These are phyloP conservation scores for Capromys pilorides DNA, from an alignment of 2,797 vertebrate species.

Conservation along the genomic window DNA sequence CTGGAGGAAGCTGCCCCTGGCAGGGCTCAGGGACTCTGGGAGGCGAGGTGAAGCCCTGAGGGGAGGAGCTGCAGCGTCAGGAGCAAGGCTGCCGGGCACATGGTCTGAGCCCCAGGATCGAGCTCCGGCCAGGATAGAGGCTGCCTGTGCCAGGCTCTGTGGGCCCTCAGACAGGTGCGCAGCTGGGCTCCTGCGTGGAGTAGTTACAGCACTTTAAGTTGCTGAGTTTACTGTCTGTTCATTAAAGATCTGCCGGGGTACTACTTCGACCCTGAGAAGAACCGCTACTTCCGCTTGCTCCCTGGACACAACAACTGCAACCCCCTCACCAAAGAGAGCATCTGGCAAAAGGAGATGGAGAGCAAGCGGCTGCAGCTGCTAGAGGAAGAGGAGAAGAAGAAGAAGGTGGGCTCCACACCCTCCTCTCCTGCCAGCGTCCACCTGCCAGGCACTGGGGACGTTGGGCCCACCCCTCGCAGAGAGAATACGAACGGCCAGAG, in stretches of 20 bases:
- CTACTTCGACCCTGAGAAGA: conserved; percentile 97
- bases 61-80: neutral
- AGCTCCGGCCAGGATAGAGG: neutral
- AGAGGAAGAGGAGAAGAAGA: conserved; percentile 89
- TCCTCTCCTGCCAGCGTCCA: neutral
- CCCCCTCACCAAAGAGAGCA: conserved; percentile 93
- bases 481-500: neutral
- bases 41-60: neutral
- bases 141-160: neutral
- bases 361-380: conserved; percentile 89
- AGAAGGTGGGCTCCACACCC: conserved; percentile 85
- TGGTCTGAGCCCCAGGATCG: neutral
- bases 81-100: neutral
- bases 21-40: neutral
- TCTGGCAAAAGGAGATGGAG: conserved; percentile 91
- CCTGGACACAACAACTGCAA: conserved; percentile 98
- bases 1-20: neutral
- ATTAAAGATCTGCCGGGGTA: conserved; percentile 94
- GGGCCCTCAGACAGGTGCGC: neutral
- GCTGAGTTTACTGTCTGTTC: conserved; percentile 40
- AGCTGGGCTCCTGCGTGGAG: neutral
- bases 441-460: neutral
- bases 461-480: no score
- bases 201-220: conserved; percentile 12
- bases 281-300: conserved; percentile 96